A percentile compares a stretch with the other conserved stretches of the same genome.
These are phyloP conservation scores for Drosophila persimilis DNA, from an alignment of 1,140 invertebrate species.

Conservation along the genomic window DNA sequence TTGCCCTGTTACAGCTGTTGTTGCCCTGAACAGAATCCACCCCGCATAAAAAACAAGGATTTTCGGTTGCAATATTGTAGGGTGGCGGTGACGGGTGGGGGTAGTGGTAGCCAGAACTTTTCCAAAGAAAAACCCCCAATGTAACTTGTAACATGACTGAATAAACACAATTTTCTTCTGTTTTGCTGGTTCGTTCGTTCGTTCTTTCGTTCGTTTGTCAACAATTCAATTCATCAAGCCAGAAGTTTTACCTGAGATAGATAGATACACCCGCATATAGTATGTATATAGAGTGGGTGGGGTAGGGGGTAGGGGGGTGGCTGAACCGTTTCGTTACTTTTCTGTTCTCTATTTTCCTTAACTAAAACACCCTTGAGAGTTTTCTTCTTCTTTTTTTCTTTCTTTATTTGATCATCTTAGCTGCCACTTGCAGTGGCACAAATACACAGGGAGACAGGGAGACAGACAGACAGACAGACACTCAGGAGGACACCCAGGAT, in stretches of 20 bases:
- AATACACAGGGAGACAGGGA: slow-evolving; percentile 7
- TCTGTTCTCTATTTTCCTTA: slow-evolving; percentile 69
- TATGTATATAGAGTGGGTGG: background rate
- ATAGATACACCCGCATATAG: slow-evolving; percentile 16
- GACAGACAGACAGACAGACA: slow-evolving; percentile 36
- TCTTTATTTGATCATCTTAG: slow-evolving; percentile 80
- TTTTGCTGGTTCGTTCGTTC: slow-evolving; percentile 63
- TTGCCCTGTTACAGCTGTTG: too few relatives aligned
- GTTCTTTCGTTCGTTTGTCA: slow-evolving; percentile 56
- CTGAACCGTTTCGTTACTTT: slow-evolving; percentile 70
- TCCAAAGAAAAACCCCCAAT: slow-evolving; percentile 1
- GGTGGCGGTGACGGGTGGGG: too few relatives aligned
- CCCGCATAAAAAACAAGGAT: too few relatives aligned
- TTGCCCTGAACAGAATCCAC: too few relatives aligned
- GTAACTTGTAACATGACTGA: slow-evolving; percentile 75
- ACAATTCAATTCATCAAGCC: slow-evolving; percentile 80
- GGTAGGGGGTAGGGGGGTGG: background rate
- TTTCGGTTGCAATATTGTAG: background rate
- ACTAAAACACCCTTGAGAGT: slow-evolving; percentile 77
- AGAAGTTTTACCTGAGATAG: slow-evolving; percentile 58
- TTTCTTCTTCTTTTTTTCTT: slow-evolving; percentile 12
- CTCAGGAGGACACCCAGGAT: slow-evolving; percentile 43
- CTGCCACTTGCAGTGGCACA: slow-evolving; percentile 71
- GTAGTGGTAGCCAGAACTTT: slow-evolving; percentile 2
- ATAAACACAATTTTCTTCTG: slow-evolving; percentile 77